Base-by-base conservation (phyloP, 2,888 invertebrate genomes). In the Phortica okadai region DNA sequence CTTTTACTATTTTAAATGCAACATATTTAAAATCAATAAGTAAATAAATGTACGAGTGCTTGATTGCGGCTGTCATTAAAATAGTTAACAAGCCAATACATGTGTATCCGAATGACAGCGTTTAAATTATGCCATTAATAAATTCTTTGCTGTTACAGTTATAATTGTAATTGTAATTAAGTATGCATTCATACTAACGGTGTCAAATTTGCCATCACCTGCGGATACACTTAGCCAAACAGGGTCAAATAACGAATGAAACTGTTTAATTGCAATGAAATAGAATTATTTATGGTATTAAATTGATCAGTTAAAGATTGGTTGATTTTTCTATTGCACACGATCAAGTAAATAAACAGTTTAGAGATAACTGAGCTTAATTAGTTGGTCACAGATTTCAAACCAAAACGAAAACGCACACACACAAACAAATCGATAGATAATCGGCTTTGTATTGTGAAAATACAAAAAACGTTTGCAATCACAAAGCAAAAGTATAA, bases 31-130 rank as follows among this genome's bases (percentile, higher is more conserved):
- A 74, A 64, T 50, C 14, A 21, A 21, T 33, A 33, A 33, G 33
- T 44, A n/a, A 50, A 64, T n/a, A 41, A 74, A 64, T 79, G 77
- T 81, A 70, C 21, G 16, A 44, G 14, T n/a, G 59, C 59, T 33
- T 2, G 21, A 33, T 6, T 67, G 42, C 45, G 16, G 21, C 25
- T 69, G 45, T 41, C 73, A 62, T 73, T 45, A 79, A 81, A 82
- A 86, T 81, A 82, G 83, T 87, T 85, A 87, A 87, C 83, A 85
- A 83, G 81, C 78, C 83, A 84, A 86, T 84, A 83, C 86, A 67
- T 44, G 56, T 56, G 56, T 58, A 83, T 83, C 41, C 14, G 56
- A 73, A 56, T 58, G 21, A 33, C 79, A 77, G 77, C 73, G 77
- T 78, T 77, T 75, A 77, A 80, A 78, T 80, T 82, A 75, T 79